Conservation (phyloP, 1,140 invertebrate genomes). For the Hypothenemus hampei region DNA sequence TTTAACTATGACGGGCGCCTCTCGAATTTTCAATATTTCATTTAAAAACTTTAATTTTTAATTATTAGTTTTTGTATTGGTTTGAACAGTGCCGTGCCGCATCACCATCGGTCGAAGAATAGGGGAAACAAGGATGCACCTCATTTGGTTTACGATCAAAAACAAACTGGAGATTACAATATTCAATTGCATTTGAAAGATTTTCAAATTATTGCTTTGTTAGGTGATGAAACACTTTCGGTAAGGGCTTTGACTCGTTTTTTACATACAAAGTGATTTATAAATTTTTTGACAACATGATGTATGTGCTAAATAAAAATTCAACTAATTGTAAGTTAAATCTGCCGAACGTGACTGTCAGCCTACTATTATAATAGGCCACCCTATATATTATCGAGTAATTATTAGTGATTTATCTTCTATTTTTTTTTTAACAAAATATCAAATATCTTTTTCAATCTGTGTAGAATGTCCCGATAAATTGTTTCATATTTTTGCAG, state of each 20-base stretch:
- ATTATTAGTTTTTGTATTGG: background rate
- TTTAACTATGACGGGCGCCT: background rate
- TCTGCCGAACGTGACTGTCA: too few relatives aligned
- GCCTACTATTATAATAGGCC: too few relatives aligned
- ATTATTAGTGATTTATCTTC: too few relatives aligned
- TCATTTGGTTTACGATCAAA: slow-evolving; percentile 57
- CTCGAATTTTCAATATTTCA: background rate
- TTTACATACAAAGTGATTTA: too few relatives aligned
- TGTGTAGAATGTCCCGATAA: too few relatives aligned
- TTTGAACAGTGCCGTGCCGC: background rate
- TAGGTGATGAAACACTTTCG: slow-evolving; percentile 54
- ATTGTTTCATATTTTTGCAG: slow-evolving; percentile 42
- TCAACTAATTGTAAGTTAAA: too few relatives aligned
- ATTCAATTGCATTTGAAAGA: slow-evolving; percentile 73
- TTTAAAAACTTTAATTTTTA: background rate
- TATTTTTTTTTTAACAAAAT: too few relatives aligned
- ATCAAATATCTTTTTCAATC: too few relatives aligned
- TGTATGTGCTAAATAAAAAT: too few relatives aligned
- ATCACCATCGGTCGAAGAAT: slow-evolving; percentile 21
- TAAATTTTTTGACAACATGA: too few relatives aligned
- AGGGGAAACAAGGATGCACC: slow-evolving; percentile 13
- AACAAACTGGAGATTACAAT: slow-evolving; percentile 70
- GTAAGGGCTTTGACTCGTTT: slow-evolving; percentile 47
- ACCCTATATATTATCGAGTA: too few relatives aligned
- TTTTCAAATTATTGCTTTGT: slow-evolving; percentile 64